Evolutionary conservation across 1,140 invertebrate species (phyloP).

Genomic region (Tetramorium alpestre): DNA sequence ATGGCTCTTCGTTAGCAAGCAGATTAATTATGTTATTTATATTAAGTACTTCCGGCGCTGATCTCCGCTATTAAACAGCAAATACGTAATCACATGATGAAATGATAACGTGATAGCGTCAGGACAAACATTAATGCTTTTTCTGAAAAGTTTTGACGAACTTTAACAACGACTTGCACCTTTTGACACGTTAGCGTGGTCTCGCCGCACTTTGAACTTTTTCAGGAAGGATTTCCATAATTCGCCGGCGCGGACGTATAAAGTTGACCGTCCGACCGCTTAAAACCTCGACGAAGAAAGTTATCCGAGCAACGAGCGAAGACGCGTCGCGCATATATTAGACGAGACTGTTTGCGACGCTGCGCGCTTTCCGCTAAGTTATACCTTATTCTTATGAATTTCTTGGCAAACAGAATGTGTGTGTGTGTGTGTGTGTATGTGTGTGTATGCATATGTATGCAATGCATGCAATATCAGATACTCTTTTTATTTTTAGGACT

Average conservation of each 20-base stretch:
- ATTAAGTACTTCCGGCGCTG: neutral
- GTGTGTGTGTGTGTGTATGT: neutral
- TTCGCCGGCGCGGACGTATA: constrained; percentile 58
- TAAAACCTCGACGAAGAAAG: constrained; percentile 62
- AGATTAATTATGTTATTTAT: neutral
- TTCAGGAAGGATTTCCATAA: constrained; percentile 63
- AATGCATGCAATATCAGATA: constrained; percentile 44
- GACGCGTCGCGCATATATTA: constrained; percentile 62
- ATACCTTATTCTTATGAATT: constrained; percentile 63
- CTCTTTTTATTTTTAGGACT: constrained; percentile 30
- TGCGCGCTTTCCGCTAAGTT: constrained; percentile 48
- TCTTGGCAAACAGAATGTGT: constrained; percentile 48
- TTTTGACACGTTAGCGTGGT: constrained; percentile 53
- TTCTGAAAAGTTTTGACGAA: constrained; percentile 53
- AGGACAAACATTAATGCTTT: constrained; percentile 43
- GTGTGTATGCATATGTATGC: neutral
- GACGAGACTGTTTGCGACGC: constrained; percentile 55
- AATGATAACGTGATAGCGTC: constrained; percentile 28
- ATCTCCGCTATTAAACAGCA: neutral
- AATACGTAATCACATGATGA: neutral
- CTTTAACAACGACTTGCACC: constrained; percentile 54
- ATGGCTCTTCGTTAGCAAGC: neutral
- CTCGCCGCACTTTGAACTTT: constrained; percentile 48
- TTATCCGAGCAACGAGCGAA: constrained; percentile 62
- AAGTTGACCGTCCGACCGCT: constrained; percentile 61